A percentile compares a stretch with the other conserved stretches of the same genome.
Evolutionary conservation across 1,140 invertebrate species (phyloP).

Genomic region (Plectrocnemia conspersa): DNA sequence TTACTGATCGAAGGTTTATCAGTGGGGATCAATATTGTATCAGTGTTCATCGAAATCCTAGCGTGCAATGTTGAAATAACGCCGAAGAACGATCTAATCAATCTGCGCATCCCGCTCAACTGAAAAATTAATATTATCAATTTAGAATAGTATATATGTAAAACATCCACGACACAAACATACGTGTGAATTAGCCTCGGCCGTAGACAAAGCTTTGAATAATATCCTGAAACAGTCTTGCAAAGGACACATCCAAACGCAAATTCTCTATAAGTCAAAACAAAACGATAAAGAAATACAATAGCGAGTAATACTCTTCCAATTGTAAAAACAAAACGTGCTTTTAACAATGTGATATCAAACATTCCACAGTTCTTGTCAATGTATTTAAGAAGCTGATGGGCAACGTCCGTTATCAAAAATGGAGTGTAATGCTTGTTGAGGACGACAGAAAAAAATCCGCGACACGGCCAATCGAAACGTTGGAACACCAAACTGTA

Average conservation of each 20-base stretch:
- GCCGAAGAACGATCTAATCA: conserved; percentile 31
- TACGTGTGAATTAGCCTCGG: conserved; percentile 30
- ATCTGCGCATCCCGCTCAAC: conserved; percentile 31
- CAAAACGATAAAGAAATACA: background rate
- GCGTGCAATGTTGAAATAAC: conserved; percentile 29
- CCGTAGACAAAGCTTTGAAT: conserved; percentile 25
- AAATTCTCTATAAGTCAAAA: conserved; percentile 25
- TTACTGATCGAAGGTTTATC: background rate
- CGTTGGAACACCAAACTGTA: conserved; percentile 19
- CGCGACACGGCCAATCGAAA: conserved; percentile 25
- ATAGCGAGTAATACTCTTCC: background rate
- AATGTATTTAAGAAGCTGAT: conserved; percentile 29
- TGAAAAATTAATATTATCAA: conserved; percentile 18
- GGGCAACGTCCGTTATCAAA: conserved; percentile 24
- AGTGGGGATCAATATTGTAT: conserved; percentile 2
- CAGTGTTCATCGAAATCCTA: conserved; percentile 11
- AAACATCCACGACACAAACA: conserved; percentile 7
- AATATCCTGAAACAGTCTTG: conserved; percentile 31
- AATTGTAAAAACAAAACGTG: conserved; percentile 1
- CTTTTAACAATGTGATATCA: conserved; percentile 29
- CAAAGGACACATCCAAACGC: conserved; percentile 33
- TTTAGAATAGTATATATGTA: background rate
- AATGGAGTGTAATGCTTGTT: conserved; percentile 26
- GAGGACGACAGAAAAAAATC: conserved; percentile 20
- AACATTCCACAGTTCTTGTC: conserved; percentile 31